A percentile compares a stretch with the other conserved stretches of the same genome.
phyloP scores from a whole-genome alignment of 2,113 vertebrate species.

The Pterocles orientalis region DNA sequence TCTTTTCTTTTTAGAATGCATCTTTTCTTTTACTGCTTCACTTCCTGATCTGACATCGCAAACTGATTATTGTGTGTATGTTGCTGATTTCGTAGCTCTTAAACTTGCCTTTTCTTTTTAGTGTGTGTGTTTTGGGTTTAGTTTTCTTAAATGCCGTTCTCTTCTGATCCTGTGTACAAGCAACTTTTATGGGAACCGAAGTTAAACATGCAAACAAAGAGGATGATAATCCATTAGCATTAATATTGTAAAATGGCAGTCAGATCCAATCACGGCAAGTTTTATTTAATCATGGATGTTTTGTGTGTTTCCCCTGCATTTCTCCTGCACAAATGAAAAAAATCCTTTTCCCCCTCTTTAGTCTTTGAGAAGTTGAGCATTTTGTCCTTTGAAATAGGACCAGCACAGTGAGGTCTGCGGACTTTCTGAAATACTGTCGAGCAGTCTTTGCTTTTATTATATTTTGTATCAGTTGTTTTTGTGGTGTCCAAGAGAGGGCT shows the following conservation, averaged over 20 bases:
- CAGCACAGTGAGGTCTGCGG: not conserved
- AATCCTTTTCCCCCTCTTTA: not conserved
- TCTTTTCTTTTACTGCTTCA: constrained; percentile 67
- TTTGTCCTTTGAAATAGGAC: constrained; percentile 20
- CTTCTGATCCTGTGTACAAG: constrained; percentile 55
- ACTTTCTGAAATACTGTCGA: constrained; percentile 19
- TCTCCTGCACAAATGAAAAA: constrained; percentile 45
- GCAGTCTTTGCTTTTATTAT: not conserved
- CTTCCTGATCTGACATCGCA: constrained; percentile 71
- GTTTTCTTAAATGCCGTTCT: constrained; percentile 53
- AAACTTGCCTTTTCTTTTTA: not conserved
- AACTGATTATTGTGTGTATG: constrained; percentile 66
- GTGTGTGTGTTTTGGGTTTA: not conserved
- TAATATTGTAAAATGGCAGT: constrained; percentile 78
- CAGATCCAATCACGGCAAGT: constrained; percentile 69
- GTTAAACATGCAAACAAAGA: constrained; percentile 71
- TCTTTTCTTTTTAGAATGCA: constrained; percentile 69
- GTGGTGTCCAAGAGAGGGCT: not conserved
- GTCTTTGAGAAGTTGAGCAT: not conserved
- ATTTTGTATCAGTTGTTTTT: not conserved
- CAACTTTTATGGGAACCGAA: constrained; percentile 58
- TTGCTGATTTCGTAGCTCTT: constrained; percentile 64
- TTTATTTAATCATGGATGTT: constrained; percentile 76
- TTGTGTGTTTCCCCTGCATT: constrained; percentile 38
- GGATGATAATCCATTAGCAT: constrained; percentile 74